Percentiles rank a stretch among this genome's conserved stretches.
phyloP scores from a whole-genome alignment of 2,888 invertebrate species.

The Catocala fraxini region DNA sequence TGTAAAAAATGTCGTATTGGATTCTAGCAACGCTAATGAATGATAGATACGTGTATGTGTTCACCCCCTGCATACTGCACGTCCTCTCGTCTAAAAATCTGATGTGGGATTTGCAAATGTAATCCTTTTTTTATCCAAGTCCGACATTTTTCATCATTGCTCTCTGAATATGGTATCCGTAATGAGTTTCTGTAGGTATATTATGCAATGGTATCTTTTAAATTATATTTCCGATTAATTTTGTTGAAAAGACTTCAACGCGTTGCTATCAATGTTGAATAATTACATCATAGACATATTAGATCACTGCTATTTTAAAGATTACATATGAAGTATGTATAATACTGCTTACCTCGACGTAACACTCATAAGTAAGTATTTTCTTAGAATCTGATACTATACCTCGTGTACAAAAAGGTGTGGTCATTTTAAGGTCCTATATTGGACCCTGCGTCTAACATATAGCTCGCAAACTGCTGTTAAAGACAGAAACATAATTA shows the following conservation, averaged over 20 bases:
- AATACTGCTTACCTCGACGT: too few relatives aligned
- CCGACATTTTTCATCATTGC: conserved; percentile 55
- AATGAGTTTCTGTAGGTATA: conserved; percentile 29
- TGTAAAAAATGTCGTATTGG: conserved; percentile 88
- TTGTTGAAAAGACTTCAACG: conserved; percentile 62
- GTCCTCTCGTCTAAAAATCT: conserved; percentile 71
- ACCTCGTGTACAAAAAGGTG: too few relatives aligned
- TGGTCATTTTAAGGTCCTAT: too few relatives aligned
- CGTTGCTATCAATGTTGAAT: conserved; percentile 21
- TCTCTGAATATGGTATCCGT: conserved; percentile 46
- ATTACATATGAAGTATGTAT: too few relatives aligned
- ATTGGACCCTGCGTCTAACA: too few relatives aligned
- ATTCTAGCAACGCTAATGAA: conserved; percentile 87
- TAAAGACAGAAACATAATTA: too few relatives aligned
- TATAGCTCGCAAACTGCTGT: too few relatives aligned
- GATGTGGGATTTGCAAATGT: conserved; percentile 72
- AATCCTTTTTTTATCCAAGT: conserved; percentile 52
- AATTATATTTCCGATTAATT: conserved; percentile 27
- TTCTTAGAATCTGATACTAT: too few relatives aligned
- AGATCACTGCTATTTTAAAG: neutral
- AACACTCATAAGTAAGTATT: too few relatives aligned
- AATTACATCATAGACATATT: neutral
- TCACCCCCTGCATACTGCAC: conserved; percentile 63
- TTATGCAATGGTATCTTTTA: neutral
- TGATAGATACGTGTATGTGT: conserved; percentile 82